Base-by-base conservation (phyloP, 2,113 vertebrate genomes). In the Syrmaticus mikado region DNA sequence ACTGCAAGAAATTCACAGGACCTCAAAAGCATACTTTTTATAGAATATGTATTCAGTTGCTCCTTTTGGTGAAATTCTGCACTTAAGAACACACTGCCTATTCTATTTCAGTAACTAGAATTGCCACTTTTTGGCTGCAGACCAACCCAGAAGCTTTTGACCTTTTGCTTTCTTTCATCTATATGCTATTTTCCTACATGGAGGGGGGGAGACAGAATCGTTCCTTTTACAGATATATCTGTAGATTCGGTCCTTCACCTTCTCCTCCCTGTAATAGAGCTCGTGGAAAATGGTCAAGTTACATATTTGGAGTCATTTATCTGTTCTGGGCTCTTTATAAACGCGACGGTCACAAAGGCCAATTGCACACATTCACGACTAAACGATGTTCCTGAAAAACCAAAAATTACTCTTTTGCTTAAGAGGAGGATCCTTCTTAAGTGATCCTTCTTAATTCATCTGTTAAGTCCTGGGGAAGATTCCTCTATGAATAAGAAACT, bases 31-130 rank as follows among this genome's bases (percentile, higher is more conserved):
- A 36, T 43, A 55, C 18, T 64, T 91, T 85, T 93, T 58, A 84
- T 34, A 94, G 85, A 83, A 21, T 81, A 88, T 75, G 19, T n/a
- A 68, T 58, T 94, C 7, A 90, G 75, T 94, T 88, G 34, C 61
- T 95, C 55, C 55, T 81, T 87, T 83, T 84, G 46, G 72, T 45
- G 80, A 68, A 71, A 90, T 67, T 64, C 32, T 91, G 24, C 46
- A 81, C 55, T 74, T 92, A 41, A 72, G 65, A 92, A 83, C 66
- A 78, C 55, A 72, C 67, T 88, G 72, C 27, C 20, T 87, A 14
- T 92, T 68, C 68, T 91, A 82, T 88, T 90, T 88, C 61, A 70
- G 30, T 58, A 68, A 75, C 82, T 2, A 67, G 27, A 84, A 92
- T 32, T 46, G 9, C 58, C 80, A 68, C 30, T 75, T 86, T 92